Conservation (phyloP, 2,797 vertebrate species). For the Aratinga solstitialis region DNA sequence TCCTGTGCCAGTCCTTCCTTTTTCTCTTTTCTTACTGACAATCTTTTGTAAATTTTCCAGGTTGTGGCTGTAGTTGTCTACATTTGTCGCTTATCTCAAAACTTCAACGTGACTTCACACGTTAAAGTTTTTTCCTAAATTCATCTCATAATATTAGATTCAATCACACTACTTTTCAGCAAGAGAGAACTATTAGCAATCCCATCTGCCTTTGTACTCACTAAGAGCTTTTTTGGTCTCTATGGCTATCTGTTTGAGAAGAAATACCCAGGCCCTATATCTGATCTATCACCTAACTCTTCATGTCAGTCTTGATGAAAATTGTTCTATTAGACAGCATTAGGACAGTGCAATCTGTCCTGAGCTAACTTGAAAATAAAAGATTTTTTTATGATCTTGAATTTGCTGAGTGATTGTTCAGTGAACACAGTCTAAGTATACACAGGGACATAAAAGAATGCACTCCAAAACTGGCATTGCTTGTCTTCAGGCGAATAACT, state of each 20-base stretch:
- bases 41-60: neutral
- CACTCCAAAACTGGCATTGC: neutral
- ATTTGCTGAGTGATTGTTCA: neutral
- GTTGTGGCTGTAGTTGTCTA: neutral
- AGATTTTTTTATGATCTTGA: neutral
- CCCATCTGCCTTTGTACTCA: neutral
- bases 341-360: neutral
- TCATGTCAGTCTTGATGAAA: neutral
- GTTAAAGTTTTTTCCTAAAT: neutral
- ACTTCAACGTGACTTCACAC: neutral
- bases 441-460: neutral
- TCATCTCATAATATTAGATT: neutral
- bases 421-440: neutral
- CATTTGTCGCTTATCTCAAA: neutral
- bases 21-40: neutral
- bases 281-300: neutral
- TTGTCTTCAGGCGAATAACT: neutral
- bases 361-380: neutral
- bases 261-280: neutral
- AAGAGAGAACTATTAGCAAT: neutral
- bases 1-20: neutral
- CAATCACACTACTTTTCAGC: neutral
- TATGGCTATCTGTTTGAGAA: neutral
- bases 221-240: neutral
- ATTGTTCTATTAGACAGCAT: neutral